Percentiles rank a stretch among this genome's conserved stretches.
Evolutionary conservation across 2,888 invertebrate species (phyloP).

Genomic region (Coremacera marginata): DNA sequence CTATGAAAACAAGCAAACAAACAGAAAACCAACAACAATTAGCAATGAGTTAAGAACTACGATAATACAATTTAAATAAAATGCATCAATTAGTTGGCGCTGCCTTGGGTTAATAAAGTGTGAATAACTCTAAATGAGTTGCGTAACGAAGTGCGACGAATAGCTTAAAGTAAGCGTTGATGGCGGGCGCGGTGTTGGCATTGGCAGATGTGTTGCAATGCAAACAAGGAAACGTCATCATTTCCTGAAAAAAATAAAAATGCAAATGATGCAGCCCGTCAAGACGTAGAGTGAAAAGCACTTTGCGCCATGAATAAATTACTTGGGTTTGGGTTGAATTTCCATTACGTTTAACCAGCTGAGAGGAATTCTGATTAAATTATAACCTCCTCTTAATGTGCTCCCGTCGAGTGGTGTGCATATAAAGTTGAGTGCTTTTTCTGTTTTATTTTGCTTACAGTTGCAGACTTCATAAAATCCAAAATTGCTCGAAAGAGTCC

Average conservation of each 20-base stretch:
- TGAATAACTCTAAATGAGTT: neutral
- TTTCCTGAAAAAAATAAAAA: slow-evolving; percentile 7
- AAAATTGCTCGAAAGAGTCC: too few relatives aligned
- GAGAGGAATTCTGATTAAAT: neutral
- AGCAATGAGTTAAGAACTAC: neutral
- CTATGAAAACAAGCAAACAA: slow-evolving; percentile 67
- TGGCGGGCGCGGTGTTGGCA: neutral
- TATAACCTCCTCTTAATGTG: too few relatives aligned
- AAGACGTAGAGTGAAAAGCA: slow-evolving; percentile 10
- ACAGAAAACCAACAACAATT: neutral
- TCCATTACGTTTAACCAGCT: slow-evolving; percentile 1
- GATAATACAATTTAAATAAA: neutral
- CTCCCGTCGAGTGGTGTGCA: too few relatives aligned
- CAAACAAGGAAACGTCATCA: neutral
- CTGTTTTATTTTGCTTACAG: too few relatives aligned
- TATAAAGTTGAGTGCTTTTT: too few relatives aligned
- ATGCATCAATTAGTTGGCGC: slow-evolving; percentile 25
- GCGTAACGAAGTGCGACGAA: neutral
- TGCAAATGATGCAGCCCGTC: neutral
- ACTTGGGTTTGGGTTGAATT: neutral
- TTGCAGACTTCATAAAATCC: too few relatives aligned
- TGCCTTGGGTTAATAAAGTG: neutral
- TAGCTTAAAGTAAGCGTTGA: neutral
- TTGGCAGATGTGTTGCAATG: too few relatives aligned
- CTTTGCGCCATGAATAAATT: slow-evolving; percentile 26